Evolutionary conservation across 1,140 invertebrate species (phyloP).

Genomic region (Drosophila bifasciata): DNA sequence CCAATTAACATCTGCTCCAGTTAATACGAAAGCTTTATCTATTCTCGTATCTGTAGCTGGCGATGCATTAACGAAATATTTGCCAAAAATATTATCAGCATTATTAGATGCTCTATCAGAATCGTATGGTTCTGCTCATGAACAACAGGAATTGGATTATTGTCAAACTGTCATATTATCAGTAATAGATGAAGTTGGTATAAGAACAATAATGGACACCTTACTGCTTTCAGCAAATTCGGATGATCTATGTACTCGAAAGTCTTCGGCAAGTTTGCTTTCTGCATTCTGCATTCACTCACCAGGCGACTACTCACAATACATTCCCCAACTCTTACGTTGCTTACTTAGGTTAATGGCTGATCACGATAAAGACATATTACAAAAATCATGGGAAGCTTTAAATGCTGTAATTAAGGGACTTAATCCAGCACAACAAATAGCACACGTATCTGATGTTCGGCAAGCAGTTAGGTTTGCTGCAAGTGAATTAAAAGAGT

Average conservation of each 20-base stretch:
- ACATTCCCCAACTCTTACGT: conserved; percentile 94
- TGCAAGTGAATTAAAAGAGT: conserved; percentile 92
- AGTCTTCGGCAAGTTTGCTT: conserved; percentile 93
- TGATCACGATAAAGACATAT: conserved; percentile 91
- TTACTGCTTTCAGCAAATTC: conserved; percentile 92
- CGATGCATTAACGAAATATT: conserved; percentile 96
- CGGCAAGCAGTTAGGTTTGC: conserved; percentile 96
- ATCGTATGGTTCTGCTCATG: conserved; percentile 88
- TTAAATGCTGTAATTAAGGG: conserved; percentile 95
- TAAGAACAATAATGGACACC: conserved; percentile 95
- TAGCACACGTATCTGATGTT: conserved; percentile 93
- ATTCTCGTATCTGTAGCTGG: conserved; percentile 96
- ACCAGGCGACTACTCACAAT: conserved; percentile 92
- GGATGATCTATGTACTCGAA: conserved; percentile 87
- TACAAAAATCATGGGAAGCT: conserved; percentile 95
- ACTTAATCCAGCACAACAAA: conserved; percentile 91
- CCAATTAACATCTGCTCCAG: conserved; percentile 93
- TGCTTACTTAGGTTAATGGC: conserved; percentile 94
- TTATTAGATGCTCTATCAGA: conserved; percentile 91
- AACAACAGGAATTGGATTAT: conserved; percentile 93
- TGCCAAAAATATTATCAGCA: conserved; percentile 95
- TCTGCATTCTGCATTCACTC: conserved; percentile 95
- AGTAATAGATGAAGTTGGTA: conserved; percentile 93
- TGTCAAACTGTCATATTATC: conserved; percentile 97
- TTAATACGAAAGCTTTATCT: conserved; percentile 96